phyloP scores from a whole-genome alignment of 2,797 vertebrate species.

The Poecilia picta region DNA sequence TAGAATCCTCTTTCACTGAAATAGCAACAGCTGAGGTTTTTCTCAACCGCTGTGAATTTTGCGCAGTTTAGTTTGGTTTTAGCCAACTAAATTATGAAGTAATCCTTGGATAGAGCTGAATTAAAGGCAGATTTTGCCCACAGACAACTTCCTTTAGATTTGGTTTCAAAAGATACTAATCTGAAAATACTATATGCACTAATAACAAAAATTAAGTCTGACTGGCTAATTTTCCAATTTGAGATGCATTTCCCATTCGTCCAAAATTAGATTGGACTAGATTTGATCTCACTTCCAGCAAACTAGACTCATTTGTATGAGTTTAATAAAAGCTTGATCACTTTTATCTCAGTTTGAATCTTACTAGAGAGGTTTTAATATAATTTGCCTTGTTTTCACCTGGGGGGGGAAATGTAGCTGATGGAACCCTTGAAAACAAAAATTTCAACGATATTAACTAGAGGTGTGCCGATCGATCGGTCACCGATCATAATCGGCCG shows the following conservation, averaged over 20 bases:
- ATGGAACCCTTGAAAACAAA: neutral
- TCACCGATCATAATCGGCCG: no score
- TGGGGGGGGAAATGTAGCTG: neutral
- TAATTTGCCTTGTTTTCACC: neutral
- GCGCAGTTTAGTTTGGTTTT: neutral
- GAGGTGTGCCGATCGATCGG: no score
- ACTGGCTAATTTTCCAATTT: neutral
- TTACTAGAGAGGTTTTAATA: neutral
- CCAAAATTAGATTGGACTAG: neutral
- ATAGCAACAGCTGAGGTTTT: neutral
- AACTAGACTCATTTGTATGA: neutral
- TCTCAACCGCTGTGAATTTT: neutral
- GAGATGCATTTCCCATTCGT: neutral
- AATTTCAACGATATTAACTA: neutral
- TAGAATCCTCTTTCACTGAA: neutral
- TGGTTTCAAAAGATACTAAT: neutral
- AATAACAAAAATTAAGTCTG: neutral
- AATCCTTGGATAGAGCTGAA: neutral
- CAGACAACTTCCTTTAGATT: neutral
- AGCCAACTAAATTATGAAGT: neutral
- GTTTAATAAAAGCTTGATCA: neutral
- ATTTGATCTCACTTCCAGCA: neutral
- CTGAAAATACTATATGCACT: neutral
- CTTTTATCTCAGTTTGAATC: neutral
- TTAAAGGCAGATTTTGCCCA: neutral